phyloP scores from a whole-genome alignment of 2,888 invertebrate species.

The Aphelenchoides bicaudatus region DNA sequence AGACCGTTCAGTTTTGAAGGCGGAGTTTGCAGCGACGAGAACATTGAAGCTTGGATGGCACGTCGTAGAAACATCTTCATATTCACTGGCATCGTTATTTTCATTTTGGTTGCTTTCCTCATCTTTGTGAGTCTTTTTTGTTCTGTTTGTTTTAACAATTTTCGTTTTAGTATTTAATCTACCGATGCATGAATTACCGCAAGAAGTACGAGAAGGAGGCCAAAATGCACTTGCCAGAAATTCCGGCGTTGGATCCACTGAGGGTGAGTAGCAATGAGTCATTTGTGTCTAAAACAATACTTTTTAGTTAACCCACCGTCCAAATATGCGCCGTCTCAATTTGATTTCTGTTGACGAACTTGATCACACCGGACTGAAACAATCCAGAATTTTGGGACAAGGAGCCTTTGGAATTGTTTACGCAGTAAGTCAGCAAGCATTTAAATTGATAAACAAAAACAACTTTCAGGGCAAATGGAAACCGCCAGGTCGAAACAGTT shows the following conservation, averaged over 20 bases:
- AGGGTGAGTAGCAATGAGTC: slow-evolving; percentile 22
- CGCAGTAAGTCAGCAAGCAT: slow-evolving; percentile 29
- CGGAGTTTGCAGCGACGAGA: slow-evolving; percentile 35
- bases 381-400: slow-evolving; percentile 38
- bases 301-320: slow-evolving; percentile 29
- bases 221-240: slow-evolving; percentile 35
- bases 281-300: too few relatives aligned
- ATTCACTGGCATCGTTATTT: slow-evolving; percentile 14
- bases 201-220: slow-evolving; percentile 39
- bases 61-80: slow-evolving; percentile 18
- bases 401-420: slow-evolving; percentile 58
- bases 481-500: slow-evolving; percentile 27
- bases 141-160: background rate
- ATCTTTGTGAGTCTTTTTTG: slow-evolving; percentile 12
- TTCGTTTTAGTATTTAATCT: slow-evolving; percentile 30
- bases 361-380: slow-evolving; percentile 28
- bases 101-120: slow-evolving; percentile 16
- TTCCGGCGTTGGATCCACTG: slow-evolving; percentile 32
- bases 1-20: slow-evolving; percentile 33
- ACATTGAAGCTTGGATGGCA: slow-evolving; percentile 29
- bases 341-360: slow-evolving; percentile 50
- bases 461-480: slow-evolving; percentile 43
- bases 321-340: slow-evolving; percentile 48
- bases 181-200: slow-evolving; percentile 35
- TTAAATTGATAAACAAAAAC: background rate